Conservation (phyloP, 2,888 invertebrate species). For the Macrosiphum euphorbiae region DNA sequence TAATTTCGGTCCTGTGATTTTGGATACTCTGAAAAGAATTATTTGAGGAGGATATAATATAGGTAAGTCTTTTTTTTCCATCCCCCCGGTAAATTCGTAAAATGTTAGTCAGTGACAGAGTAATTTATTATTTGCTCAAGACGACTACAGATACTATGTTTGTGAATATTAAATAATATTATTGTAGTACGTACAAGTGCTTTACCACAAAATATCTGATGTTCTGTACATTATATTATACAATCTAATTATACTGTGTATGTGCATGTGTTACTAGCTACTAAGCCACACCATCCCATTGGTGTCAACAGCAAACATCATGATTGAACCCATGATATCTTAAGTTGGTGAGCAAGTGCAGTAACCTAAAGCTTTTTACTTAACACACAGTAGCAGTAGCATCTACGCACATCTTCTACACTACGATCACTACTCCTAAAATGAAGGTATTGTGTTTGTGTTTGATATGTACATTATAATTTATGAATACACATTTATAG, state of each 20-base stretch:
- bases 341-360: background rate
- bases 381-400: background rate
- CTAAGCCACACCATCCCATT: background rate
- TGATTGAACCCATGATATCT: background rate
- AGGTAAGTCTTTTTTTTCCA: background rate
- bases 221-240: background rate
- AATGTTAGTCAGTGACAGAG: background rate
- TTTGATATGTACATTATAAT: background rate
- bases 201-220: background rate
- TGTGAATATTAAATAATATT: background rate
- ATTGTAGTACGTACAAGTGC: background rate
- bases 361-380: background rate
- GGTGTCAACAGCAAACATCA: background rate
- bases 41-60: background rate
- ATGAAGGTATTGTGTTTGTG: constrained; percentile 39
- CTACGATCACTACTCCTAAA: background rate
- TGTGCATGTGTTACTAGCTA: background rate
- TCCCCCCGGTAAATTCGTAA: background rate
- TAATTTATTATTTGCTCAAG: background rate
- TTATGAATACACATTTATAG: background rate
- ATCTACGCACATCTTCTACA: background rate
- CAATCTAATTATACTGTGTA: background rate
- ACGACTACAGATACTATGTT: background rate
- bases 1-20: background rate
- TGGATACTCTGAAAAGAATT: background rate